phyloP scores from a whole-genome alignment of 1,140 invertebrate genomes.

The Artemia franciscana region DNA sequence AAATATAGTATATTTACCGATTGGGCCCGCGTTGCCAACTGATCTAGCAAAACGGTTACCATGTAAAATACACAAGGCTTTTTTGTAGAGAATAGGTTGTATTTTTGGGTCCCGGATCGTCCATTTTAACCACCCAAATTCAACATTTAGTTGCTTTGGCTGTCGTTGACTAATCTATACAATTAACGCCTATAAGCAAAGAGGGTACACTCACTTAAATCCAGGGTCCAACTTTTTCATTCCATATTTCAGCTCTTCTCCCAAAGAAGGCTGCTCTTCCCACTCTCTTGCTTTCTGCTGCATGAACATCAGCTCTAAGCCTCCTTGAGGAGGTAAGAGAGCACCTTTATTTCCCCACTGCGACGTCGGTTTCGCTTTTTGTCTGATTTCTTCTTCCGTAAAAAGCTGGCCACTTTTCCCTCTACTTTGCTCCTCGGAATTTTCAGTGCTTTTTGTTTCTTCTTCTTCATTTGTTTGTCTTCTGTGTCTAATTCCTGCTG shows the following conservation, averaged over 20 bases:
- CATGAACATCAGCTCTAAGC: constrained; percentile 4
- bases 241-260: constrained; percentile 5
- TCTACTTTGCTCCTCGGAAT: not conserved
- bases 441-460: not conserved
- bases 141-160: no score
- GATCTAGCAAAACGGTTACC: no score
- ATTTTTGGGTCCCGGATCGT: no score
- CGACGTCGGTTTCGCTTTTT: not conserved
- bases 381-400: not conserved
- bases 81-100: no score
- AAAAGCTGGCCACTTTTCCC: no score
- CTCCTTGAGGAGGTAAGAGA: constrained; percentile 4
- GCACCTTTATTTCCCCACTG: not conserved
- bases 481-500: not conserved
- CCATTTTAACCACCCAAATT: no score
- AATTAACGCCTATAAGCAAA: not conserved
- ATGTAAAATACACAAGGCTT: no score
- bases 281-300: constrained; percentile 5
- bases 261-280: constrained; percentile 4
- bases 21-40: no score
- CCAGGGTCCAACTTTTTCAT: not conserved
- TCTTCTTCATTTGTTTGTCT: not conserved
- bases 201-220: not conserved
- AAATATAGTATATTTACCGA: no score
- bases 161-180: no score